A percentile compares a stretch with the other conserved stretches of the same genome.
Conservation (phyloP, 2,888 invertebrate genomes). For the Eristalinus aeneus region DNA sequence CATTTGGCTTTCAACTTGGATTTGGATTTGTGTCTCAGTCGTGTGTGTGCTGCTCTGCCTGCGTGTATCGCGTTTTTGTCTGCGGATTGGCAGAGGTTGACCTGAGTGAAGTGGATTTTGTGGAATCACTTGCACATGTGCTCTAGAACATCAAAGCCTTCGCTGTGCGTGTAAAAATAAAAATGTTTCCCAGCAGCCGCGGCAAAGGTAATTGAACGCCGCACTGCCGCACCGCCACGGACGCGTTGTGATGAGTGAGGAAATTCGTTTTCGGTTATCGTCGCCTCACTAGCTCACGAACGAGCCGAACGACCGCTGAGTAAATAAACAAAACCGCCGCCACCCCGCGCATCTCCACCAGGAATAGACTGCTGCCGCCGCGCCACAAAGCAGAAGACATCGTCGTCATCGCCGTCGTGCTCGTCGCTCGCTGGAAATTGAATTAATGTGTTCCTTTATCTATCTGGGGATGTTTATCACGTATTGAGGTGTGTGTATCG, state of each 20-base stretch:
- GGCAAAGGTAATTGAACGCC: conserved; percentile 65
- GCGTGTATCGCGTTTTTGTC: conserved; percentile 9
- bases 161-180: conserved; percentile 17
- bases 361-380: neutral
- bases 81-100: conserved; percentile 17
- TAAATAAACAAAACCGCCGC: conserved; percentile 58
- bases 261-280: conserved; percentile 63
- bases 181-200: conserved; percentile 45
- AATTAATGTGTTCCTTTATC: conserved; percentile 65
- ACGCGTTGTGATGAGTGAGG: conserved; percentile 57
- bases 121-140: conserved; percentile 21
- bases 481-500: conserved; percentile 55
- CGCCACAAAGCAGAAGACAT: conserved; percentile 1
- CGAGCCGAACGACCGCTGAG: conserved; percentile 26
- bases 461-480: conserved; percentile 59
- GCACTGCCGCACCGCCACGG: conserved; percentile 16
- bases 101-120: conserved; percentile 26
- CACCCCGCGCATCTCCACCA: neutral
- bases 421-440: conserved; percentile 41
- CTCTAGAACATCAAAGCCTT: conserved; percentile 18
- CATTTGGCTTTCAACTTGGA: neutral
- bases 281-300: neutral
- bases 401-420: conserved; percentile 3
- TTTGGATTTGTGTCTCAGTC: neutral
- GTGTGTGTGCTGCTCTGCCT: neutral